A percentile compares a stretch with the other conserved stretches of the same genome.
phyloP scores from a whole-genome alignment of 2,797 vertebrate species.

The Garrulus glandarius region DNA sequence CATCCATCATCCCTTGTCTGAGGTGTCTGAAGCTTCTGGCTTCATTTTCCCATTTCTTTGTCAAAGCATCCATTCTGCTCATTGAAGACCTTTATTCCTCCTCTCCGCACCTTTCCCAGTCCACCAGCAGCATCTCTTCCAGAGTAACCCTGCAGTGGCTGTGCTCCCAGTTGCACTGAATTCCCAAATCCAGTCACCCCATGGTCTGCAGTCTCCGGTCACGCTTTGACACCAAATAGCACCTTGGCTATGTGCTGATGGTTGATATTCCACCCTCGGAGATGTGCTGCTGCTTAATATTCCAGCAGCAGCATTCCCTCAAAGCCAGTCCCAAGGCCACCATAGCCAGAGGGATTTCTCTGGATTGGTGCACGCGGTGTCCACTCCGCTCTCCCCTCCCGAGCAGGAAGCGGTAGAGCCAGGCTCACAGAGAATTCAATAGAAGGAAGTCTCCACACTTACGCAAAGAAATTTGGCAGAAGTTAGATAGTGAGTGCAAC shows the following conservation, averaged over 20 bases:
- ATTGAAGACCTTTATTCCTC: neutral
- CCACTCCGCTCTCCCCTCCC: constrained; percentile 13
- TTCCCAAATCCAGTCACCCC: neutral
- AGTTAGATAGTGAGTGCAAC: constrained; percentile 49
- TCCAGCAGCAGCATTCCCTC: neutral
- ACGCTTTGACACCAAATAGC: fast-evolving
- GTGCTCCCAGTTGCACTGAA: fast-evolving
- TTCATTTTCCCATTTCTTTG: neutral
- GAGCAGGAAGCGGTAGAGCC: constrained; percentile 78
- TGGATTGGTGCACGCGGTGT: constrained; percentile 50
- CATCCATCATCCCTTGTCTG: neutral
- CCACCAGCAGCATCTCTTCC: neutral
- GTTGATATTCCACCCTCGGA: neutral
- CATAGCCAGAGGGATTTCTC: neutral
- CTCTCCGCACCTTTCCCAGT: neutral
- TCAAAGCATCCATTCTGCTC: neutral
- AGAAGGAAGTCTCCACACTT: constrained; percentile 82
- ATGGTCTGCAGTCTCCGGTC: fast-evolving
- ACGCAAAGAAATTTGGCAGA: constrained; percentile 79
- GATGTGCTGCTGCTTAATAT: neutral
- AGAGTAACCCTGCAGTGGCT: neutral
- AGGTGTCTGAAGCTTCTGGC: neutral
- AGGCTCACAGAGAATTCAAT: constrained; percentile 78
- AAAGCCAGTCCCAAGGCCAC: neutral
- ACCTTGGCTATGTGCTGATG: neutral